Conservation (phyloP, 2,888 invertebrate species). For the Alentia gelatinosa region DNA sequence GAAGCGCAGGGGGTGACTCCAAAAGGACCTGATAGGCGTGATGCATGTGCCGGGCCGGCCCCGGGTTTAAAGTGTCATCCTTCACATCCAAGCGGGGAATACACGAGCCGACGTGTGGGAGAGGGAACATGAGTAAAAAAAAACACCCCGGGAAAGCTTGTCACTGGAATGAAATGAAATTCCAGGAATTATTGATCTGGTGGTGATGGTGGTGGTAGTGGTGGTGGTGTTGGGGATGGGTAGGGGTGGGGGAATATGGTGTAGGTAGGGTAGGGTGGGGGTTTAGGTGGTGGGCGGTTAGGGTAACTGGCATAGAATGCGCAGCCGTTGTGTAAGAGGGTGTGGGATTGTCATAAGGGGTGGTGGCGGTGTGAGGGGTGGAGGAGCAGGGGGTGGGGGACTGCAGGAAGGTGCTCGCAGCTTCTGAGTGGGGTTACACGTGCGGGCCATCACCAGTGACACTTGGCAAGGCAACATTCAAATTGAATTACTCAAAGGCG, state of each 20-base stretch:
- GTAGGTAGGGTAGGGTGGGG: background rate
- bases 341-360: background rate
- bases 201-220: background rate
- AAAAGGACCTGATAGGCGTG: background rate
- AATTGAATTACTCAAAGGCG: conserved; percentile 48
- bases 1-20: too few relatives aligned
- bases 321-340: background rate
- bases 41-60: background rate
- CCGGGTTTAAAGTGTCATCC: background rate
- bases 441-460: background rate
- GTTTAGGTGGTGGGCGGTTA: background rate
- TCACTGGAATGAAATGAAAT: conserved; percentile 52
- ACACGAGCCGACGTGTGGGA: background rate
- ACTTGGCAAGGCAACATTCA: conserved; percentile 39
- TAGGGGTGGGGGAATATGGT: background rate
- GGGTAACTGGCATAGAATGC: background rate
- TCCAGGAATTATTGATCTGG: conserved; percentile 43
- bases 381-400: background rate
- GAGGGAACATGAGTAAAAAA: background rate
- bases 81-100: background rate
- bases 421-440: conserved; percentile 41
- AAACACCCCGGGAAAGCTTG: background rate
- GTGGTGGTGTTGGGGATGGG: background rate
- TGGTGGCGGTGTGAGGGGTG: background rate
- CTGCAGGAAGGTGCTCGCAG: background rate